Percentiles rank a stretch among this genome's conserved stretches.
Conservation (phyloP, 2,888 invertebrate species). For the Cephalotes varians region DNA sequence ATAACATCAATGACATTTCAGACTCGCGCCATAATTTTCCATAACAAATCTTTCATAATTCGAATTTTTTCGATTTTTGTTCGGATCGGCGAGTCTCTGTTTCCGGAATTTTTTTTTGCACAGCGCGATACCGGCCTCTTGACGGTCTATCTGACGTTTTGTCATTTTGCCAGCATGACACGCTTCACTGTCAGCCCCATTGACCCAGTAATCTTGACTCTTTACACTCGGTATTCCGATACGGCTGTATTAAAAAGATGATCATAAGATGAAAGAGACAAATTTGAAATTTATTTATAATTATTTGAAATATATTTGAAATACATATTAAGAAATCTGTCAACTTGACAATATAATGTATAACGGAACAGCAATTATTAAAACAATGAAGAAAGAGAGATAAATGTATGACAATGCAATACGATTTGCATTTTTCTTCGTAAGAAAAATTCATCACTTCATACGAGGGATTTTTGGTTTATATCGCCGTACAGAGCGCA, state of each 20-base stretch:
- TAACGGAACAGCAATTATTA: neutral
- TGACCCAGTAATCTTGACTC: conserved; percentile 12
- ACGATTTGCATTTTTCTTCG: neutral
- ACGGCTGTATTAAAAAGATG: conserved; percentile 4
- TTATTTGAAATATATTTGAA: neutral
- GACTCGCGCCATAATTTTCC: neutral
- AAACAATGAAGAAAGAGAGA: neutral
- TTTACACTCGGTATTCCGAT: conserved; percentile 3
- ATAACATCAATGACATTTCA: conserved; percentile 11
- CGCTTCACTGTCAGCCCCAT: neutral
- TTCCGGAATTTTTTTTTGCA: neutral
- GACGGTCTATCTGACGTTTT: conserved; percentile 30
- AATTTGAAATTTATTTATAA: neutral
- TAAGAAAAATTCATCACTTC: neutral
- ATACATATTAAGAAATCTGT: conserved; percentile 3
- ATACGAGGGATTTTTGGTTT: neutral
- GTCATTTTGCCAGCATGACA: neutral
- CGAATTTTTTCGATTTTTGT: neutral
- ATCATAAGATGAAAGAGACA: neutral
- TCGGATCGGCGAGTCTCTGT: neutral
- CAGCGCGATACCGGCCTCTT: neutral
- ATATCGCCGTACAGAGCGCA: neutral
- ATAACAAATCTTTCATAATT: neutral
- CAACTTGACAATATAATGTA: neutral
- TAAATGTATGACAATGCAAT: neutral